Base-by-base conservation (phyloP, 2,113 vertebrate genomes). In the Tamias sibiricus region DNA sequence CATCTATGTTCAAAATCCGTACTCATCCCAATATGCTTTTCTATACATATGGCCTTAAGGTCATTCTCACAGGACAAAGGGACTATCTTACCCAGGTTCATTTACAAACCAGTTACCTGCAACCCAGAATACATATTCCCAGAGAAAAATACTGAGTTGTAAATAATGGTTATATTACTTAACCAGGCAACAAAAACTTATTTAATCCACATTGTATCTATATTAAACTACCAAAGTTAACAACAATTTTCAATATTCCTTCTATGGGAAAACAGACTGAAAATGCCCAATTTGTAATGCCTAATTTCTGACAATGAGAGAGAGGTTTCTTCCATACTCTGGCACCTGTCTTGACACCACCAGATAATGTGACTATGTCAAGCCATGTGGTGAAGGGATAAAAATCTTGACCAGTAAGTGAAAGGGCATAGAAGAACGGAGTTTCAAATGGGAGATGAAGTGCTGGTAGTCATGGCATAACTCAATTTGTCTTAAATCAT, bases 141-240 rank as follows among this genome's bases (percentile, higher is more conserved):
- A 92, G 64, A 92, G 40, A 76, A 88, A 82, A 91, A 82, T 57
- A 90, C 9, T 69, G 19, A 62, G 8, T 57, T 90, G 6, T 47
- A 93, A 96, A 81, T 69, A 76, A 83, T 76, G 37, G 35, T 74
- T 49, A 77, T 35, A 77, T 87, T 84, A 37, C 35, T 75, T 44
- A 82, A 42, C 42, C 22, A 81, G 47, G 8, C n/a, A 85, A 85
- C 16, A 54, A 57, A 92, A 66, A 16, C 54, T 54, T 54, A 19
- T 87, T 52, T 93, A 80, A 92, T 4, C 92, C 17, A 88, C 8
- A 59, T 16, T 30, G 24, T 69, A 24, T 40, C n/a, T 68, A 7
- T 72, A 91, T 40, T 85, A 86, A 85, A 80, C 81, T 24, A 71
- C 5, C 3, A 52, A 80, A 35, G 68, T 72, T 84, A 92, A 84